Evolutionary conservation across 2,888 invertebrate species (phyloP), one percentile per base, ranked within the genome.

Genomic region (Punctoribates punctum): DNA sequence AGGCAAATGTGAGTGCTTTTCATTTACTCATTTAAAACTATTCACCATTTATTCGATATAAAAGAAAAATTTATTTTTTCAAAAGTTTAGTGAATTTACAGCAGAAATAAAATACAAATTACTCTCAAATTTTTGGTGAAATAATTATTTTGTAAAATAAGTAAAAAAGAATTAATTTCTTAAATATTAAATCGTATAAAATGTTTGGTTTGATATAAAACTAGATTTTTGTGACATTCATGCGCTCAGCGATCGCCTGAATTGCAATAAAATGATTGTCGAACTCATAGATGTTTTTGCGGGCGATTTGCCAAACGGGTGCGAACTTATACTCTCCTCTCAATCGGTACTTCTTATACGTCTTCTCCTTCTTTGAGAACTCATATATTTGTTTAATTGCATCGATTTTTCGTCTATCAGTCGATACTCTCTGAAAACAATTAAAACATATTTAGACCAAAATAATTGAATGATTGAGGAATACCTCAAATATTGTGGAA

Each of bases 341-440:
- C 20, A 70, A 8, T 42, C 23, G 3, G 5, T 23, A 23, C 20
- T 23, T 70, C 34, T 70, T n/a, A 42, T 20, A 46, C 23, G 42
- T 8, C 20, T 70, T 70, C 15, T 70, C 46, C 15, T 70, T 70
- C 34, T 70, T 70, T 8, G 23, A 70, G 20, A 4, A 1, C 5
- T 70, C 70, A 9, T 4, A 42, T 9, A 70, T 70, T n/a, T 42
- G 34, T 70, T 70, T 38, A 11, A 70, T 38, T 23, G 70, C 46
- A 38, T 20, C n/a, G 6, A 3, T 3, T 42, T 70, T 70, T 15
- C 70, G 70, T 13, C 1, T 38, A 42, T 70, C 70, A 23, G 38
- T 23, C 15, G 46, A n/a, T 20, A 70, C 46, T n/a, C 29, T 38
- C 70, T 70, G 20, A 17, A 34, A 34, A 17, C 34, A 1, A 23